Evolutionary conservation across 2,888 invertebrate species (phyloP).

Genomic region (Kuschelorhynchus macadamiae): DNA sequence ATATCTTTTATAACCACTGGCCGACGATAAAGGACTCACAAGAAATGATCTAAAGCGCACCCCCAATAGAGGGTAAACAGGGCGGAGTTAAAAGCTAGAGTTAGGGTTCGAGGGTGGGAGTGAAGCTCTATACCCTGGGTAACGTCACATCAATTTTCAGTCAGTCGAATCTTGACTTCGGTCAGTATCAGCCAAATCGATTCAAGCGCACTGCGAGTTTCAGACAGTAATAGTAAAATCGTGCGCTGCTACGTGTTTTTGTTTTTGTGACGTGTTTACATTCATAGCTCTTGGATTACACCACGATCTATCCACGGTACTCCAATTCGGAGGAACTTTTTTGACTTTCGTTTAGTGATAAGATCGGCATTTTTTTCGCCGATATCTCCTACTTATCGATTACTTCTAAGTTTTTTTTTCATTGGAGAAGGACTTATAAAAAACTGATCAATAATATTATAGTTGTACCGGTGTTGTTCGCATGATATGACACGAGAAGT

Average conservation of each 20-base stretch:
- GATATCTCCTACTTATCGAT: too few relatives aligned
- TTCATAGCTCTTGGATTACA: slow-evolving; percentile 23
- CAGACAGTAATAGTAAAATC: slow-evolving; percentile 20
- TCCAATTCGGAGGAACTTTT: not conserved
- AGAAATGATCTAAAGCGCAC: slow-evolving; percentile 19
- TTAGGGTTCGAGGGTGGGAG: slow-evolving; percentile 32
- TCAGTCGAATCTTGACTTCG: slow-evolving; percentile 27
- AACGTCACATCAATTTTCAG: slow-evolving; percentile 10
- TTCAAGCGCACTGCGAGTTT: slow-evolving; percentile 6
- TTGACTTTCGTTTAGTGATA: not conserved
- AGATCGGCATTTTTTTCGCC: too few relatives aligned
- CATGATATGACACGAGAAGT: too few relatives aligned
- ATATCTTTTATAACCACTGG: slow-evolving; percentile 11
- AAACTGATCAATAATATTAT: too few relatives aligned
- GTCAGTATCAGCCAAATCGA: slow-evolving; percentile 20
- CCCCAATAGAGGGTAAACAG: slow-evolving; percentile 21
- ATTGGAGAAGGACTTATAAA: too few relatives aligned
- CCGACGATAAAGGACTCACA: slow-evolving; percentile 4
- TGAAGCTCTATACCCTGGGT: slow-evolving; percentile 19
- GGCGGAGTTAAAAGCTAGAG: slow-evolving; percentile 26
- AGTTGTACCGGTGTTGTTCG: too few relatives aligned
- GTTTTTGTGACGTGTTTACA: slow-evolving; percentile 35
- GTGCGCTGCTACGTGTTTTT: slow-evolving; percentile 31
- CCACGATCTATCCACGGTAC: too few relatives aligned
- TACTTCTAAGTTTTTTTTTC: too few relatives aligned